Conservation (phyloP, 2,888 invertebrate genomes). For the Brenthis daphne region DNA sequence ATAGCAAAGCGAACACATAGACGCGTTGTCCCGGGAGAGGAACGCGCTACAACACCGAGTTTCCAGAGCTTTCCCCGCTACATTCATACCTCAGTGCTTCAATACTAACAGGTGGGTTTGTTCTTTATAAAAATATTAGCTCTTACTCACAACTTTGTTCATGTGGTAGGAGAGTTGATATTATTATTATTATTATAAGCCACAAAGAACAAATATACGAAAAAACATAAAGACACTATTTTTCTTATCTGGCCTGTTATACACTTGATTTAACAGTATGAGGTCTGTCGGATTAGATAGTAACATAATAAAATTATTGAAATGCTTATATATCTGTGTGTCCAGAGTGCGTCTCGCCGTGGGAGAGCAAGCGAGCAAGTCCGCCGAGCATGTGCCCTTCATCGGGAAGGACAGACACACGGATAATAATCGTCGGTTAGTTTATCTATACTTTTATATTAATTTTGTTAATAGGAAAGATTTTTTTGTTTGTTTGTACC, state of each 20-base stretch:
- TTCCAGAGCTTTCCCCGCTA: not conserved
- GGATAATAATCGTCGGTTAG: constrained; percentile 51
- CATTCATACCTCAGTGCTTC: not conserved
- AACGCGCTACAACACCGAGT: not conserved
- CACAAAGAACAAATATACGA: too few relatives aligned
- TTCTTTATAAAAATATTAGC: too few relatives aligned
- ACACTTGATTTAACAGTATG: too few relatives aligned
- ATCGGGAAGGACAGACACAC: constrained; percentile 52
- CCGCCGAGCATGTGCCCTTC: constrained; percentile 57
- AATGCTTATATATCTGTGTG: too few relatives aligned
- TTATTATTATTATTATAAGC: too few relatives aligned
- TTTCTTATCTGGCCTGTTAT: too few relatives aligned
- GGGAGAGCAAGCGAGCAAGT: constrained; percentile 1
- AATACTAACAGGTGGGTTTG: not conserved
- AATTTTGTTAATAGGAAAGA: not conserved
- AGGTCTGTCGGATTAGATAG: too few relatives aligned
- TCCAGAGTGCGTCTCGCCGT: not conserved
- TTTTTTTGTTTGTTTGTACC: not conserved
- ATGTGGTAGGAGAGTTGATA: too few relatives aligned
- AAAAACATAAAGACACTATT: too few relatives aligned
- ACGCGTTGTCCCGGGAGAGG: not conserved
- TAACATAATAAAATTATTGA: not conserved
- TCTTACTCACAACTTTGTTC: too few relatives aligned
- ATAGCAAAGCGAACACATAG: constrained; percentile 9
- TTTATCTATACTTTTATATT: not conserved